phyloP scores from a whole-genome alignment of 1,140 invertebrate species.

The Mesaphorura yosii region DNA sequence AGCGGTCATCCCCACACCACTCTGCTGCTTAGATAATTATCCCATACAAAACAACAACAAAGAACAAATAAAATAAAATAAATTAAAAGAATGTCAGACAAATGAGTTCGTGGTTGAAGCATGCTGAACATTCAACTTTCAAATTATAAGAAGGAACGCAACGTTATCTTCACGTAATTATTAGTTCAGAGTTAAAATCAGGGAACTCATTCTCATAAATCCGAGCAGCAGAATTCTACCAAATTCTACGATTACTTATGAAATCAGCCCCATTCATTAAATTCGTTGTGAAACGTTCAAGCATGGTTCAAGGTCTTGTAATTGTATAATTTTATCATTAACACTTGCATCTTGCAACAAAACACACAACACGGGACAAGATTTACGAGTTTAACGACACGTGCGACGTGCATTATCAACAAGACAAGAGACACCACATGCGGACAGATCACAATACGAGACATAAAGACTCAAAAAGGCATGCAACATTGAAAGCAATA shows the following conservation, averaged over 20 bases:
- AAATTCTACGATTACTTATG: no score
- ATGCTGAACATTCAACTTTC: not conserved
- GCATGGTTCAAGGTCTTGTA: no score
- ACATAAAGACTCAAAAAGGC: slow-evolving; percentile 1
- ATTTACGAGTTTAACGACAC: no score
- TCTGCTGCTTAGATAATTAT: slow-evolving; percentile 18
- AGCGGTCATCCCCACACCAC: slow-evolving; percentile 29
- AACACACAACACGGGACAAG: no score
- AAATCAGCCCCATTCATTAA: no score
- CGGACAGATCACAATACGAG: not conserved
- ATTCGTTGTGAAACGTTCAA: no score
- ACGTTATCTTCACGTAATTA: not conserved
- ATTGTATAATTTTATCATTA: no score
- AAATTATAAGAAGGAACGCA: no score
- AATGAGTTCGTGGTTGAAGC: not conserved
- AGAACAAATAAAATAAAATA: slow-evolving; percentile 5
- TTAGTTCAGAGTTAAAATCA: not conserved
- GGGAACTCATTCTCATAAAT: no score
- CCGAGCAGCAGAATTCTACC: no score
- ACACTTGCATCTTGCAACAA: no score
- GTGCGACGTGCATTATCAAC: no score
- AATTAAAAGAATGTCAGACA: not conserved
- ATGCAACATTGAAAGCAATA: slow-evolving; percentile 32
- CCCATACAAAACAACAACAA: slow-evolving; percentile 25
- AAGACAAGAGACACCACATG: not conserved